Evolutionary conservation across 2,113 vertebrate species (phyloP).

Genomic region (Madoqua kirkii): DNA sequence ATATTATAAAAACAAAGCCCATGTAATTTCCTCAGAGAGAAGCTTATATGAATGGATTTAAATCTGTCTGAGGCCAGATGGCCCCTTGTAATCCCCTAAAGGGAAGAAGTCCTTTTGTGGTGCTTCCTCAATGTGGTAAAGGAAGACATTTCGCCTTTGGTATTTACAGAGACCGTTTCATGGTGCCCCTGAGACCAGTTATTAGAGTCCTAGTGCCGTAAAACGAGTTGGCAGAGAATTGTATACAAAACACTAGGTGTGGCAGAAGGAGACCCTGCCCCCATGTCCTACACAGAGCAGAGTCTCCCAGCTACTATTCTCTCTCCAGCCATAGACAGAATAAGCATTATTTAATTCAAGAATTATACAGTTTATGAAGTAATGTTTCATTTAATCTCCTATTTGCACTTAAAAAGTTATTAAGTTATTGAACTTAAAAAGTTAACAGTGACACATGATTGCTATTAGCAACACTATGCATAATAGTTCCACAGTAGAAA

Average conservation of each 20-base stretch:
- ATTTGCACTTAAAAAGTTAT: neutral
- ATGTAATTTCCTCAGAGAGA: neutral
- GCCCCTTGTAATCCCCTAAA: neutral
- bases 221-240: neutral
- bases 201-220: neutral
- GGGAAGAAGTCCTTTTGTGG: neutral
- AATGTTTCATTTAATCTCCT: neutral
- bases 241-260: neutral
- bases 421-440: neutral
- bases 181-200: neutral
- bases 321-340: neutral
- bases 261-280: neutral
- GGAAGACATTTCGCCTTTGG: neutral
- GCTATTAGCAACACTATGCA: neutral
- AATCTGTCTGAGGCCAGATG: conserved; percentile 11
- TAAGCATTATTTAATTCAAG: neutral
- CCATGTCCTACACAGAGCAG: neutral
- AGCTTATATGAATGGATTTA: neutral
- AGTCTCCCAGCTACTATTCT: neutral
- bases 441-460: neutral
- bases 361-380: neutral
- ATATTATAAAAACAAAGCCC: conserved; percentile 3
- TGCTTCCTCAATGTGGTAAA: neutral
- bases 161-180: neutral
- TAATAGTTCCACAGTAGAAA: neutral